Conservation (phyloP, 92 coral and sea anemone genomes). For the Heliopora coerulea region DNA sequence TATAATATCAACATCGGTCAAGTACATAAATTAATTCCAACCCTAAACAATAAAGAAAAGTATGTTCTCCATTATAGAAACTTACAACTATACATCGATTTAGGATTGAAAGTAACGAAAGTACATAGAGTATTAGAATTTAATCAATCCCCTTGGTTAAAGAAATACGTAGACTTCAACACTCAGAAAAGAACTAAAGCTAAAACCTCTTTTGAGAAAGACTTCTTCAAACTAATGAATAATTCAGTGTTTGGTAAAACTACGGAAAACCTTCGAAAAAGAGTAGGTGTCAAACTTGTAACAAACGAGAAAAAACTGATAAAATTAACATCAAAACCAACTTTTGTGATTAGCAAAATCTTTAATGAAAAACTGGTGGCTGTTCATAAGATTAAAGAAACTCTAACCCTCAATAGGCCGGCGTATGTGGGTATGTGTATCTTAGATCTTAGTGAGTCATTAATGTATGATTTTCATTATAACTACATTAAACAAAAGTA, state of each 20-base stretch:
- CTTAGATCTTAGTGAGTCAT: not conserved
- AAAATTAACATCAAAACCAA: not conserved
- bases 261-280: not conserved
- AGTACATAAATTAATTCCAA: too few species aligned
- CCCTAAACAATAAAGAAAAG: not conserved
- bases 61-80: too few species aligned
- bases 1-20: too few species aligned
- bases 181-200: conserved; percentile 12
- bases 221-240: conserved; percentile 13
- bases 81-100: not conserved
- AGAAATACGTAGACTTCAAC: conserved; percentile 31
- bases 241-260: conserved; percentile 22
- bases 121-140: not conserved
- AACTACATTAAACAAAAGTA: conserved; percentile 20
- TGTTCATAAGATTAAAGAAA: conserved; percentile 9
- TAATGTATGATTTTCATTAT: conserved; percentile 27
- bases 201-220: conserved; percentile 1
- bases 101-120: not conserved
- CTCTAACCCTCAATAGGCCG: conserved; percentile 23
- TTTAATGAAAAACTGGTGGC: conserved; percentile 31
- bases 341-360: conserved; percentile 20
- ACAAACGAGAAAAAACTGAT: too few species aligned
- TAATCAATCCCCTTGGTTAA: conserved; percentile 32
- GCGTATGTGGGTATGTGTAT: conserved; percentile 2
- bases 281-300: too few species aligned